These are phyloP conservation scores for Pseudomyrmex sp. DNA, from an alignment of 1,140 invertebrate genomes.

Conservation along the genomic window DNA sequence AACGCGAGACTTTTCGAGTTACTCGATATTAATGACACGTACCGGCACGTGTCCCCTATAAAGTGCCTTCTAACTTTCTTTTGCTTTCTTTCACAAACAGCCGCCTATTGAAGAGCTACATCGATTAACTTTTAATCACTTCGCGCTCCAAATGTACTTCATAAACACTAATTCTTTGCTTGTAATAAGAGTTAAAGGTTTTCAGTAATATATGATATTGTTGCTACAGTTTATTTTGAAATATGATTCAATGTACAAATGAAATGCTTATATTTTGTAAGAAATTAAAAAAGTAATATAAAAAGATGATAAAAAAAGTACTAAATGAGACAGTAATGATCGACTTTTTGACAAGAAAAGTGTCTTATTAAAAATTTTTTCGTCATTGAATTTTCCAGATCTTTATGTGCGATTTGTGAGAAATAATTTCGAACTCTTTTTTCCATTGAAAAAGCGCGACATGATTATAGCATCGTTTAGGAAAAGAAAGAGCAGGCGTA, in stretches of 20 bases:
- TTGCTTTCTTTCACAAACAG: not conserved
- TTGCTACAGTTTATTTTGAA: not conserved
- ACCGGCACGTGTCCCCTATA: conserved; percentile 12
- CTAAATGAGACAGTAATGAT: not conserved
- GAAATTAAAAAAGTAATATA: not conserved
- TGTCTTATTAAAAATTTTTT: not conserved
- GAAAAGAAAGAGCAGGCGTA: not conserved
- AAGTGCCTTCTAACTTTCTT: conserved; percentile 1
- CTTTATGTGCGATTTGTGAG: not conserved
- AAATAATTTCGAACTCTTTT: not conserved
- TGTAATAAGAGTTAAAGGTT: not conserved
- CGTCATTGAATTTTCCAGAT: not conserved
- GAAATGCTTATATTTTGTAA: conserved; percentile 4
- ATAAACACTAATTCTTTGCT: not conserved
- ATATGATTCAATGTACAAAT: not conserved
- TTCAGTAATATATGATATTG: not conserved
- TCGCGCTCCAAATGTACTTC: not conserved
- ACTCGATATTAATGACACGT: conserved; percentile 53
- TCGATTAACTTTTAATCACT: conserved; percentile 15
- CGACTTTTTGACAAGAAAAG: not conserved
- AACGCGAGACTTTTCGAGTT: conserved; percentile 38
- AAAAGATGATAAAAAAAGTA: not conserved
- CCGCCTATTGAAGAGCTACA: conserved; percentile 1
- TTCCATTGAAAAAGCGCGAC: not conserved
- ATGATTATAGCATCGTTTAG: conserved; percentile 9